phyloP scores from a whole-genome alignment of 2,113 vertebrate genomes.

The Phrynosoma platyrhinos region DNA sequence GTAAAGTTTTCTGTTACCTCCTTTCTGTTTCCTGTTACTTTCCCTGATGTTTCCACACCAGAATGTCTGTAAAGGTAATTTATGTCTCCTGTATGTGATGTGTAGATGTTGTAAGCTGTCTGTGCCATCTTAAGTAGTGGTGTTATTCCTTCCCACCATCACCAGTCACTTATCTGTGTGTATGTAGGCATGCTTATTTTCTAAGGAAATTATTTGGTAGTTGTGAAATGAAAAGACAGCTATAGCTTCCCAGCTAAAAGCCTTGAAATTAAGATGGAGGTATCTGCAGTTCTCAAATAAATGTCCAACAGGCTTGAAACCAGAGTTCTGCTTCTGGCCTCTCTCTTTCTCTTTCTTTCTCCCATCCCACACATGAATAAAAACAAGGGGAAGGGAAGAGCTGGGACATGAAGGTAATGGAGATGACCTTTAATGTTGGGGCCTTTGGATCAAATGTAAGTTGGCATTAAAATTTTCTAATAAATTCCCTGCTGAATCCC shows the following conservation, averaged over 20 bases:
- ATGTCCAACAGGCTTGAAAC: conserved; percentile 30
- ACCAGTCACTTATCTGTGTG: no score
- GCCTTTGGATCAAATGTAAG: conserved; percentile 69
- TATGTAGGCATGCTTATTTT: conserved; percentile 36
- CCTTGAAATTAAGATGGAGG: conserved; percentile 50
- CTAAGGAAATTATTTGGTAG: neutral
- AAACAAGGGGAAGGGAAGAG: conserved; percentile 41
- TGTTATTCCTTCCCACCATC: no score
- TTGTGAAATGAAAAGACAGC: conserved; percentile 15
- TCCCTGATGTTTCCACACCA: neutral
- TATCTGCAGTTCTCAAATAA: conserved; percentile 32
- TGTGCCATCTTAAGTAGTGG: neutral
- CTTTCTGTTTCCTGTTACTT: neutral
- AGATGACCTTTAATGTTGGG: conserved; percentile 73
- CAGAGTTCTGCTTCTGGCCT: conserved; percentile 50
- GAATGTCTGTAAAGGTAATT: neutral
- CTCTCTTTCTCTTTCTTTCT: neutral
- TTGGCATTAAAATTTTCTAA: conserved; percentile 74
- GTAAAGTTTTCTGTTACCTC: neutral
- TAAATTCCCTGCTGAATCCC: conserved; percentile 74
- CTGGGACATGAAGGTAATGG: conserved; percentile 51
- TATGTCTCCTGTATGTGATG: neutral
- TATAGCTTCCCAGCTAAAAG: conserved; percentile 41
- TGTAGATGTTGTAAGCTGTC: neutral
- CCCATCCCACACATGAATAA: neutral